Conservation (phyloP, 2,797 vertebrate species). For the Spatula clypeata region DNA sequence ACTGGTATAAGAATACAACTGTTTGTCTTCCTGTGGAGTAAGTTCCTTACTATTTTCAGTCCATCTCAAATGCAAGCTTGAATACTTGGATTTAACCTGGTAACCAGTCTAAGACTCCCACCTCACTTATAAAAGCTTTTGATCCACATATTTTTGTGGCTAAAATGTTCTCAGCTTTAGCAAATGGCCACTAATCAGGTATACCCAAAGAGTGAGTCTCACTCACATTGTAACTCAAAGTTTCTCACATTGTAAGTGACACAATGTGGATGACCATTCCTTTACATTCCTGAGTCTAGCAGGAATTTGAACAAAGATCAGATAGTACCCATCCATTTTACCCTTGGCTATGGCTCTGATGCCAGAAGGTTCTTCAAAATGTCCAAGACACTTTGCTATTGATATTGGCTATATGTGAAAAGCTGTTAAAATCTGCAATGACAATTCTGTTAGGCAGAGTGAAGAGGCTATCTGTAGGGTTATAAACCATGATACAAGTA, state of each 20-base stretch:
- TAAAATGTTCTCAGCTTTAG: background rate
- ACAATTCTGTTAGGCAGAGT: background rate
- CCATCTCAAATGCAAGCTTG: background rate
- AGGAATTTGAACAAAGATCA: background rate
- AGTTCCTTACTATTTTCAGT: background rate
- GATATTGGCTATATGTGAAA: background rate
- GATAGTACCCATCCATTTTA: background rate
- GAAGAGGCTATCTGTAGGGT: slow-evolving; percentile 5
- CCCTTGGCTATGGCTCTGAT: background rate
- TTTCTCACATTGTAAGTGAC: background rate
- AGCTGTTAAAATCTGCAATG: background rate
- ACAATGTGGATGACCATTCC: background rate
- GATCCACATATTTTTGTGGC: background rate
- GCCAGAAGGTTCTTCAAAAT: background rate
- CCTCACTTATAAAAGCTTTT: background rate
- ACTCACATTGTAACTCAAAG: background rate
- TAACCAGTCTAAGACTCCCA: background rate
- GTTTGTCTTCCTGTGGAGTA: background rate
- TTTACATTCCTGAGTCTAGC: background rate
- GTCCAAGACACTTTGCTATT: background rate
- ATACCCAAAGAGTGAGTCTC: background rate
- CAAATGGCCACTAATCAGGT: background rate
- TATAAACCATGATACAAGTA: slow-evolving; percentile 7
- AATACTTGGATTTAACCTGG: background rate
- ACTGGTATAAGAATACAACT: background rate